phyloP scores from a whole-genome alignment of 2,797 vertebrate species.

The Gambusia yucatana region DNA sequence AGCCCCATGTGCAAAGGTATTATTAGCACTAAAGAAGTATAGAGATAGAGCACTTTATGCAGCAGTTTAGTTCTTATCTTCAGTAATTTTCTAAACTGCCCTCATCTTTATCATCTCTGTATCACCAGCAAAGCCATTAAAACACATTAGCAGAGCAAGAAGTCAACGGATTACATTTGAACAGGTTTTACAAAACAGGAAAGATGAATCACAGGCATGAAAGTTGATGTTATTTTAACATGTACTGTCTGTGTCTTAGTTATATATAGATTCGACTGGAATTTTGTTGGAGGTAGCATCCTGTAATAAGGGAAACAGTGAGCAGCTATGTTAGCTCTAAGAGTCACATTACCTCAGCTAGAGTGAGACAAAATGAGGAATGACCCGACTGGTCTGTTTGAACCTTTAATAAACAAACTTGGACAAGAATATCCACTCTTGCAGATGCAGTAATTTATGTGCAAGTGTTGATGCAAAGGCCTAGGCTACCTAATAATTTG shows the following conservation, averaged over 20 bases:
- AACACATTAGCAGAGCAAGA: neutral
- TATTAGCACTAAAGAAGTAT: constrained; percentile 55
- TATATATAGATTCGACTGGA: constrained; percentile 17
- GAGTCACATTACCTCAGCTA: constrained; percentile 50
- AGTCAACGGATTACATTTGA: neutral
- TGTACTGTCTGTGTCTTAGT: constrained; percentile 5
- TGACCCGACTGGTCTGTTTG: neutral
- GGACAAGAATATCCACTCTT: neutral
- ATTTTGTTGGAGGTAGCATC: constrained; percentile 46
- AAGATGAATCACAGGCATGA: constrained; percentile 8
- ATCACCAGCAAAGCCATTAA: neutral
- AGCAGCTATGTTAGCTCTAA: constrained; percentile 20
- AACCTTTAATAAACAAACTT: neutral
- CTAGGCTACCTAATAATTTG: neutral
- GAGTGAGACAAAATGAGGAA: constrained; percentile 24
- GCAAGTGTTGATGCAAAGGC: no score
- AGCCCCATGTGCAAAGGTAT: constrained; percentile 33
- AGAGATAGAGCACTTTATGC: constrained; percentile 22
- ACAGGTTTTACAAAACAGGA: constrained; percentile 7
- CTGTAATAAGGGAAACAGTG: constrained; percentile 45
- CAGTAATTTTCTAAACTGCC: constrained; percentile 32
- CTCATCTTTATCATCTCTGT: constrained; percentile 16
- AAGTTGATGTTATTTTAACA: constrained; percentile 3
- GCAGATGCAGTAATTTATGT: neutral
- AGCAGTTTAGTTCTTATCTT: constrained; percentile 25